Conservation (phyloP, 1,140 invertebrate species). For the Brachionus sp. region DNA sequence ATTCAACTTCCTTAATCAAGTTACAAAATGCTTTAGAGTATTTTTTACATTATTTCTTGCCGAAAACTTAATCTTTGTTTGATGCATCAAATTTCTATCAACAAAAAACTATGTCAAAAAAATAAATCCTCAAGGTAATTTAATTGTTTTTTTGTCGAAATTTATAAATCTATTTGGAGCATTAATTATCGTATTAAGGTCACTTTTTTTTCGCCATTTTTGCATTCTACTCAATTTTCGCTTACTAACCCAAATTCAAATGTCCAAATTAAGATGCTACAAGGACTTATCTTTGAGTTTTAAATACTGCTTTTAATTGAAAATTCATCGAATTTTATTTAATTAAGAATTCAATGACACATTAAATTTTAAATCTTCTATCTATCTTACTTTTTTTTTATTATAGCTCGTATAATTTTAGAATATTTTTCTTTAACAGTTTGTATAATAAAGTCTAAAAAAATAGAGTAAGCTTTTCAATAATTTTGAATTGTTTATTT, state of each 20-base stretch:
- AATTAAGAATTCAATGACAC: not conserved
- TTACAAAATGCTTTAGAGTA: not conserved
- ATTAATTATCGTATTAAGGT: not conserved
- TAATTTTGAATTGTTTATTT: not conserved
- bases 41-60: not conserved
- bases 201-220: not conserved
- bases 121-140: conserved; percentile 2
- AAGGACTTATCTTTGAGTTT: not conserved
- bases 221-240: not conserved
- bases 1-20: not conserved
- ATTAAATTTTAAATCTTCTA: not conserved
- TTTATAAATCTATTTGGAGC: not conserved
- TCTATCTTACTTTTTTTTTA: not conserved
- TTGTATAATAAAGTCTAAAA: no score
- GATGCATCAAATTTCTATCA: not conserved
- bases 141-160: not conserved
- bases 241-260: not conserved
- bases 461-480: no score
- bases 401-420: no score
- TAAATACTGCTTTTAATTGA: not conserved
- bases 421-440: not conserved
- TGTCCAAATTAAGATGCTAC: not conserved
- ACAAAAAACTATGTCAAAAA: conserved; percentile 9
- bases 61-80: not conserved
- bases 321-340: not conserved